Evolutionary conservation across 2,888 invertebrate species (phyloP), one percentile per base, ranked within the genome.

Genomic region (Entomobrya multifasciata): DNA sequence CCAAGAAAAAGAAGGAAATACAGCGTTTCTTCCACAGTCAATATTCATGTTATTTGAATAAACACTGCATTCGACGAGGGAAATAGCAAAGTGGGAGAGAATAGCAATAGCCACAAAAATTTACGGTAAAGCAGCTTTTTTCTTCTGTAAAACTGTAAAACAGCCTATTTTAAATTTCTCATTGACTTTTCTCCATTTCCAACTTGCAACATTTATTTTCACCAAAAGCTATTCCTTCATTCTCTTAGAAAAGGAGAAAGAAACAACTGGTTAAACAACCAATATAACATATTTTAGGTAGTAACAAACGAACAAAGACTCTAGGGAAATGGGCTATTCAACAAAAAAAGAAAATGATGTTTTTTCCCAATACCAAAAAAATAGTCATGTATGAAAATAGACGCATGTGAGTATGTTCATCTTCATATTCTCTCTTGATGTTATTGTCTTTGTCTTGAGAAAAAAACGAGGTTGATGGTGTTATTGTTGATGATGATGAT

Each of bases 71-170:
- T n/a, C n/a, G n/a, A n/a, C n/a, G n/a, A n/a, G n/a, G n/a, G n/a
- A n/a, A n/a, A n/a, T n/a, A n/a, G n/a, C n/a, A n/a, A n/a, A n/a
- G n/a, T n/a, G 65, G 27, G 27, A 49, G 13, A 22, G 4, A 22
- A 20, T 70, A 27, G 78, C 67, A 80, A 41, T 36, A 57, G 57
- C 82, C 82, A 82, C 82, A 82, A 74, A 82, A 82, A 82, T 82
- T 82, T 82, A 82, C 74, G 60, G 27, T 47, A 8, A 36, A 4
- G 4, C 36, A 22, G 11, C 55, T 70, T 72, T 25, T 60, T 27
- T 15, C 11, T 62, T 30, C 49, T 25, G 10, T 30, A 17, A 47
- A 74, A 6, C n/a, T n/a, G 49, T 22, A 49, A 55, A 55, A 4
- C 36, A 36, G 55, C 47, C 77, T 22, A 70, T 81, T 72, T 72